Evolutionary conservation across 2,888 invertebrate species (phyloP), one percentile per base, ranked within the genome.

Genomic region (Thera britannica): DNA sequence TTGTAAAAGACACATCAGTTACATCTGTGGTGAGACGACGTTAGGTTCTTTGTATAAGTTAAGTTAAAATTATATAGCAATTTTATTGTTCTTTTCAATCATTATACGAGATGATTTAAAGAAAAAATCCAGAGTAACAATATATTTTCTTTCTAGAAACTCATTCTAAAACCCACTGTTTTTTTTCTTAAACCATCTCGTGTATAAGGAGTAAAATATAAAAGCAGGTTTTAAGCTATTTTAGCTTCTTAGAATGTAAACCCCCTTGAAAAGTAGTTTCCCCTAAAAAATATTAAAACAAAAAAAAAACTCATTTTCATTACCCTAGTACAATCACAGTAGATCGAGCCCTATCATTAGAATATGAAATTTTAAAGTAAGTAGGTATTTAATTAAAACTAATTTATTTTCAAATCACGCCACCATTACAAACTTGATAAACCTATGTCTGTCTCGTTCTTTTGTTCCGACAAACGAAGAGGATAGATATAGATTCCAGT

Each of bases 1-100:
- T 71, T 75, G 66, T 68, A 72, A 90, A 91, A 90, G 90, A 91
- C 89, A 88, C 80, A 81, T 77, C 81, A 79, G 93, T 93, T 93
- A 92, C 93, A 93, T 93, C 93, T 93, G 93, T 93, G 92, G 93
- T 93, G 93, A 93, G 93, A 93, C 93, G 93, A 90, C 89, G 90
- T 87, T 89, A 91, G 90, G 88, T 83, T 83, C 82, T 86, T 78
- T 72, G 74, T 70, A 11, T 58, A 66, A 56, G 44, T 44, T 61
- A 66, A 66, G 52, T 35, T 66, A 34, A 59, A 58, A 66, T 58
- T 51, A 49, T 59, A 36, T 11, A 58, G 35, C 52, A 41, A 44
- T 58, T 59, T 44, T 65, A 58, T 11, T 46, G 12, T 48, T 62
- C 46, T 54, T 38, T 38, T 9, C 34, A 11, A 9, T 59, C 46